A percentile compares a stretch with the other conserved stretches of the same genome.
These are phyloP conservation scores for Megathymus violae DNA, from an alignment of 1,140 invertebrate species.

Conservation along the genomic window DNA sequence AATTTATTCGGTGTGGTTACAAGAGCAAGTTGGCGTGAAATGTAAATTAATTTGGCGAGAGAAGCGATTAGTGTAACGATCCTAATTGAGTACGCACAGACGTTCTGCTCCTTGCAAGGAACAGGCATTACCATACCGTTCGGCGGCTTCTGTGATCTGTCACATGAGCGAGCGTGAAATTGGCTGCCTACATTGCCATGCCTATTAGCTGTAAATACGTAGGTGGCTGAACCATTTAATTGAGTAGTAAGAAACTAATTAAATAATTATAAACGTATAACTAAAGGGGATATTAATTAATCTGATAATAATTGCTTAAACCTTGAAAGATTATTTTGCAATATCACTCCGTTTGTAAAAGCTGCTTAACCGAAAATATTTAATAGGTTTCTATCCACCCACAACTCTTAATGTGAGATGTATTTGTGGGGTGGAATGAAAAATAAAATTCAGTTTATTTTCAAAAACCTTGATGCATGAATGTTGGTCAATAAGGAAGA, in stretches of 20 bases:
- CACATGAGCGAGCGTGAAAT: conserved; percentile 46
- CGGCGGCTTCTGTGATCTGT: conserved; percentile 29
- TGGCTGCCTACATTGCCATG: conserved; percentile 35
- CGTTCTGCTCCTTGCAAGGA: conserved; percentile 29
- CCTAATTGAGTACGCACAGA: conserved; percentile 43
- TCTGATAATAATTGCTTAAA: too few relatives aligned
- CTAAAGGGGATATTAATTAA: neutral
- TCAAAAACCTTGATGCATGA: too few relatives aligned
- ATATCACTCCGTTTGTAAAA: too few relatives aligned
- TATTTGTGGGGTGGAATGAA: too few relatives aligned
- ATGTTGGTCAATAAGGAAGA: too few relatives aligned
- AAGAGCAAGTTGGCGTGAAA: conserved; percentile 30
- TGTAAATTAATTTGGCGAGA: conserved; percentile 35
- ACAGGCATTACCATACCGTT: conserved; percentile 44
- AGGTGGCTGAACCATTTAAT: conserved; percentile 15
- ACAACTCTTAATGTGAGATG: too few relatives aligned
- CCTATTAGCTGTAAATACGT: conserved; percentile 13
- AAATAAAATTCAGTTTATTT: too few relatives aligned
- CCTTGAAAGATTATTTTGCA: too few relatives aligned
- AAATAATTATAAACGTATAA: neutral
- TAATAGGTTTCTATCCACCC: too few relatives aligned
- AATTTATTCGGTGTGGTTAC: conserved; percentile 18
- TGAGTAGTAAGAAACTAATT: conserved; percentile 1
- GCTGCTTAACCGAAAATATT: too few relatives aligned
- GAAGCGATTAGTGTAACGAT: conserved; percentile 44